A percentile compares a stretch with the other conserved stretches of the same genome.
Conservation (phyloP, 2,888 invertebrate genomes). For the Aphodius sticticus region DNA sequence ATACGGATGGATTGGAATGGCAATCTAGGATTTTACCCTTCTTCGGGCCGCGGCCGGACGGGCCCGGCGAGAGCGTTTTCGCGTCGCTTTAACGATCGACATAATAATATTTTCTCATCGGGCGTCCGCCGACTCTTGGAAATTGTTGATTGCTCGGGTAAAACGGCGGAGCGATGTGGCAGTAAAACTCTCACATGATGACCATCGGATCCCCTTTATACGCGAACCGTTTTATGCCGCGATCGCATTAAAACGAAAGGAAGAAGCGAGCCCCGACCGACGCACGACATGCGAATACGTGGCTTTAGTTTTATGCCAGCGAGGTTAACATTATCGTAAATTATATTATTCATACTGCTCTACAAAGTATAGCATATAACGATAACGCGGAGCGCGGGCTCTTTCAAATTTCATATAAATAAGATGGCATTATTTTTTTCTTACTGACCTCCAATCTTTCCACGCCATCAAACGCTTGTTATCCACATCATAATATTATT, state of each 20-base stretch:
- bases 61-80: not conserved
- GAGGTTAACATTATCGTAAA: constrained; percentile 21
- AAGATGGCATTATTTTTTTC: too few relatives aligned
- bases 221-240: constrained; percentile 22
- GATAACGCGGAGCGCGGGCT: too few relatives aligned
- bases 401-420: too few relatives aligned
- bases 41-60: not conserved
- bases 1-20: not conserved
- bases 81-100: not conserved
- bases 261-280: constrained; percentile 13
- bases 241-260: constrained; percentile 21
- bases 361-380: constrained; percentile 14
- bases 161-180: constrained; percentile 18
- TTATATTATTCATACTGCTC: constrained; percentile 22
- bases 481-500: too few relatives aligned
- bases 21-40: constrained; percentile 4
- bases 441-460: too few relatives aligned
- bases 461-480: too few relatives aligned
- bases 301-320: constrained; percentile 11
- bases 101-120: constrained; percentile 4
- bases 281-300: not conserved
- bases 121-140: not conserved
- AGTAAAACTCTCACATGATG: constrained; percentile 22
- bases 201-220: constrained; percentile 17
- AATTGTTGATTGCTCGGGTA: constrained; percentile 22